phyloP scores from a whole-genome alignment of 1,140 invertebrate species.

The Saccostrea glomerata region DNA sequence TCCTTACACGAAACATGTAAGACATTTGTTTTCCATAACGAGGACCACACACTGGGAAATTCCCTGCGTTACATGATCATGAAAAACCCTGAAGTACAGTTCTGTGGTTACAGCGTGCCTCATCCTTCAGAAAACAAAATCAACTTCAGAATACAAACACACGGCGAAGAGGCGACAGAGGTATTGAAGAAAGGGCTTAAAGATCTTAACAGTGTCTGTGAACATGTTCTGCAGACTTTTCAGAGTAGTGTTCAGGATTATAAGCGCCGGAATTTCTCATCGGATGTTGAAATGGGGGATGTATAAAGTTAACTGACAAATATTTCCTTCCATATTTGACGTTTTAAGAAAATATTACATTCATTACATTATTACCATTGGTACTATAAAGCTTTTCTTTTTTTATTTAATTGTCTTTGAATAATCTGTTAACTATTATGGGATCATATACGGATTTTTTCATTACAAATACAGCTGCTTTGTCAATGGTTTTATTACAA shows the following conservation, averaged over 20 bases:
- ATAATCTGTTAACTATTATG: too few species aligned
- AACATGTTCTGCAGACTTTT: conserved; percentile 71
- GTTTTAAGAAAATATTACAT: too few species aligned
- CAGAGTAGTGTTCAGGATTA: conserved; percentile 50
- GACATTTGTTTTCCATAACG: conserved; percentile 90
- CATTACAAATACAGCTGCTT: too few species aligned
- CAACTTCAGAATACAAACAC: conserved; percentile 91
- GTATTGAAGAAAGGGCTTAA: conserved; percentile 69
- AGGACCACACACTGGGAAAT: conserved; percentile 93
- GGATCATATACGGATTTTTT: too few species aligned
- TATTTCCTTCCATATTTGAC: too few species aligned
- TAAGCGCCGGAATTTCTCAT: neutral
- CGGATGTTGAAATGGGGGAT: conserved; percentile 14
- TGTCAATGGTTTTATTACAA: too few species aligned
- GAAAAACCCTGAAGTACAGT: conserved; percentile 87
- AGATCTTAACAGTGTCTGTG: conserved; percentile 67
- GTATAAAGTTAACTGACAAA: neutral
- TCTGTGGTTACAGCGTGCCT: conserved; percentile 93
- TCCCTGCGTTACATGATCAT: conserved; percentile 88
- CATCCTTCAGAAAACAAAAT: conserved; percentile 94
- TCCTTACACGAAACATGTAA: conserved; percentile 83
- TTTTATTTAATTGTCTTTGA: too few species aligned
- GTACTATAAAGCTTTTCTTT: too few species aligned
- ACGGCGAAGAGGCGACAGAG: conserved; percentile 77
- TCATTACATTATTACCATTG: too few species aligned